These are phyloP conservation scores for Drosophila erecta DNA, from an alignment of 1,140 invertebrate species.

Conservation along the genomic window DNA sequence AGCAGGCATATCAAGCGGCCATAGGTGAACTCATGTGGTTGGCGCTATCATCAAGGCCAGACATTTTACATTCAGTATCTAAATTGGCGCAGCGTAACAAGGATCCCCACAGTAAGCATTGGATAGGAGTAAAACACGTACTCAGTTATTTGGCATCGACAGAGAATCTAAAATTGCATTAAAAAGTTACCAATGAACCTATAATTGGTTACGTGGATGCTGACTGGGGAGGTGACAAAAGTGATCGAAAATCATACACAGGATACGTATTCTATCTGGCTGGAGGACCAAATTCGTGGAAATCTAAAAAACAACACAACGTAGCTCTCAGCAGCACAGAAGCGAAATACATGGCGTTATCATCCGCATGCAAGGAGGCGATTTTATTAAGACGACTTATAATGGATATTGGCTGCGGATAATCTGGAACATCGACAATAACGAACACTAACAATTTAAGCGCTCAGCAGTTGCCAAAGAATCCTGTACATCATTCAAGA, in stretches of 20 bases:
- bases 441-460: constrained; percentile 7
- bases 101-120: constrained; percentile 1
- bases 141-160: constrained; percentile 4
- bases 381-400: neutral
- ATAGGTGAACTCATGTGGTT: constrained; percentile 1
- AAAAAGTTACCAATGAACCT: no score
- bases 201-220: constrained; percentile 7
- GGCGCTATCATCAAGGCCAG: constrained; percentile 4
- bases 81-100: constrained; percentile 3
- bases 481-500: constrained; percentile 16
- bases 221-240: constrained; percentile 2
- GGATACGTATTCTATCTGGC: no score
- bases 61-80: constrained; percentile 7
- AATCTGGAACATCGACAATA: neutral
- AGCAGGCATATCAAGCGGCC: neutral
- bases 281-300: no score
- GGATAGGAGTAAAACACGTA: constrained; percentile 9
- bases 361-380: no score
- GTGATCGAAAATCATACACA: no score
- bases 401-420: neutral
- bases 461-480: constrained; percentile 8
- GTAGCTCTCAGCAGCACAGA: no score
- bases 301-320: no score
- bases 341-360: no score
- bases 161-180: neutral